phyloP scores from a whole-genome alignment of 2,888 invertebrate species.

The Boloria selene region DNA sequence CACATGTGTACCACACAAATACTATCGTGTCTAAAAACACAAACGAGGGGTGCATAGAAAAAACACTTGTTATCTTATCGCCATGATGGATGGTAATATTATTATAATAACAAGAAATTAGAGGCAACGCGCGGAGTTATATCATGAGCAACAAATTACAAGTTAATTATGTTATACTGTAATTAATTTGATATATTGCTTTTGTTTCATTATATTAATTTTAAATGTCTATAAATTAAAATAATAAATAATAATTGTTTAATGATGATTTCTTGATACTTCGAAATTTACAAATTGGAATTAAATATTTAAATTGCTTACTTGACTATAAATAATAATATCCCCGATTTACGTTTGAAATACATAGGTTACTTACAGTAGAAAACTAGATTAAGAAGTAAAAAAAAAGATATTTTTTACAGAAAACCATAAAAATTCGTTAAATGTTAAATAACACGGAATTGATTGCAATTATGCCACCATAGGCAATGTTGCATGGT shows the following conservation, averaged over 20 bases:
- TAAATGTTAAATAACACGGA: constrained; percentile 41
- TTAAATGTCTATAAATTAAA: no score
- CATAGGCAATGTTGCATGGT: constrained; percentile 66
- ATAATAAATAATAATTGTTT: no score
- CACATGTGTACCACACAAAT: constrained; percentile 66
- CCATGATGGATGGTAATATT: constrained; percentile 64
- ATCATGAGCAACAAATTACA: constrained; percentile 28
- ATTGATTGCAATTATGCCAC: constrained; percentile 48
- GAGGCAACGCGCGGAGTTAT: constrained; percentile 23
- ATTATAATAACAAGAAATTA: constrained; percentile 56
- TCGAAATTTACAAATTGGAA: no score
- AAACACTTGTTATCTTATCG: constrained; percentile 72
- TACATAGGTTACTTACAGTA: no score
- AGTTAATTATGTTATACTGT: constrained; percentile 11
- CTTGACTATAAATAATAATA: no score
- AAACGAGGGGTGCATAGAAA: constrained; percentile 70
- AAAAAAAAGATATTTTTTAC: no score
- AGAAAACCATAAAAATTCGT: constrained; percentile 15
- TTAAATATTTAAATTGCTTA: no score
- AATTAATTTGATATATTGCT: background rate
- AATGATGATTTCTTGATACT: no score
- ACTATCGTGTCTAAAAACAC: constrained; percentile 55
- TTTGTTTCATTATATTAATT: background rate
- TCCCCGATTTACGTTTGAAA: no score
- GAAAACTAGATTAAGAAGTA: no score